Base-by-base conservation (phyloP, 2,888 invertebrate species). In the Hofmannophila pseudospretella region DNA sequence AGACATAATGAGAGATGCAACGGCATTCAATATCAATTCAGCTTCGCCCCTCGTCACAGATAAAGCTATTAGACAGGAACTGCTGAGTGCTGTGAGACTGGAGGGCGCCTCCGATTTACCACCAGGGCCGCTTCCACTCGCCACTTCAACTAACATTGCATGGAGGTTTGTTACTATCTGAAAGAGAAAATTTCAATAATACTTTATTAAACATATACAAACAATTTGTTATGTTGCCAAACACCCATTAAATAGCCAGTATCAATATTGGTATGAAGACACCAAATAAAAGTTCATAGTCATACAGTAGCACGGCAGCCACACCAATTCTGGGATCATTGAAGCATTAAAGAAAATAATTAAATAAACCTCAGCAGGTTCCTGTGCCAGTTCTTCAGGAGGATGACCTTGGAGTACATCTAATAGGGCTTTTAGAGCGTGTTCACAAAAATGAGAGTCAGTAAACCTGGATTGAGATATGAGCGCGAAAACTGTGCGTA, bases 41-140 rank as follows among this genome's bases (percentile, higher is more conserved):
- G 97, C 96, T 69, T 97, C 96, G 3, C 98, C 99, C 37, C 95
- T 89, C 1, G 98, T 97, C 32, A 98, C 95, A 8, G 96, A 96
- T 42, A 99, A 87, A 36, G 97, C 96, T 35, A 98, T 89, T 5
- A 99, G 88, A 53, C 97, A 97, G 1, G 98, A 94, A 68, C 96
- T 96, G 34, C 97, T 96, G 41, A 96, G 90, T 3, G 96, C 93
- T 11, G 96, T 95, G 56, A 98, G 89, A 51, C 90, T 90, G 44
- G 89, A 90, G 9, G 93, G 91, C 53, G 89, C 86, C 1, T 90
- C 89, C 3, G 50, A 37, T 9, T 52, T 52, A 7, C 65, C 71
- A 7, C 45, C 44, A 1, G 63, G 54, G 0, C 62, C 50, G 84
- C 88, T 36, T 85, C 92, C 90, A 30, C 93, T 93, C 1, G 96